Percentiles rank a stretch among this genome's conserved stretches.
phyloP scores from a whole-genome alignment of 2,888 invertebrate genomes.

The Limnephilus auricula region DNA sequence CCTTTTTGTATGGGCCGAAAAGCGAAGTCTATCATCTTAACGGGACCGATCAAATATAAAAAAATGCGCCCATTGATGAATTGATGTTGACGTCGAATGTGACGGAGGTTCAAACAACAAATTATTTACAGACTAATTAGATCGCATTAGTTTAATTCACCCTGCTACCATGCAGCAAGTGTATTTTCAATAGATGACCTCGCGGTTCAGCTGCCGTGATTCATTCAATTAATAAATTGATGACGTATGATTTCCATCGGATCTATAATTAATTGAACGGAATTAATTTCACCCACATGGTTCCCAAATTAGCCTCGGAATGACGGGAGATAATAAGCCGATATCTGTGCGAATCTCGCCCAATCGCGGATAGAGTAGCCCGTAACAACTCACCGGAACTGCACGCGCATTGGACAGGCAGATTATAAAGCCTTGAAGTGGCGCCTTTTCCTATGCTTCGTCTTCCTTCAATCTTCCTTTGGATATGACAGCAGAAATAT shows the following conservation, averaged over 20 bases:
- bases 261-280: not conserved
- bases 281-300: not conserved
- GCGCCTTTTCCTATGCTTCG: too few species aligned
- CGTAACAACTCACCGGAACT: too few species aligned
- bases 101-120: not conserved
- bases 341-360: not conserved
- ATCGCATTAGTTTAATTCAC: not conserved
- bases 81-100: not conserved
- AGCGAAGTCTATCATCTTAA: too few species aligned
- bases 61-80: too few species aligned
- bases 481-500: too few species aligned
- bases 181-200: not conserved
- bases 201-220: not conserved
- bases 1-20: too few species aligned
- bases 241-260: not conserved
- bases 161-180: not conserved
- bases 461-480: too few species aligned
- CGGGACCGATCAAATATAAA: too few species aligned
- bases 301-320: not conserved
- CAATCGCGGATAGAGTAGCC: not conserved
- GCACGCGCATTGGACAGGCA: too few species aligned
- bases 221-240: not conserved
- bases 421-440: too few species aligned
- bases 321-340: not conserved
- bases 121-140: not conserved